phyloP scores from a whole-genome alignment of 2,888 invertebrate species.

The Machimus atricapillus region DNA sequence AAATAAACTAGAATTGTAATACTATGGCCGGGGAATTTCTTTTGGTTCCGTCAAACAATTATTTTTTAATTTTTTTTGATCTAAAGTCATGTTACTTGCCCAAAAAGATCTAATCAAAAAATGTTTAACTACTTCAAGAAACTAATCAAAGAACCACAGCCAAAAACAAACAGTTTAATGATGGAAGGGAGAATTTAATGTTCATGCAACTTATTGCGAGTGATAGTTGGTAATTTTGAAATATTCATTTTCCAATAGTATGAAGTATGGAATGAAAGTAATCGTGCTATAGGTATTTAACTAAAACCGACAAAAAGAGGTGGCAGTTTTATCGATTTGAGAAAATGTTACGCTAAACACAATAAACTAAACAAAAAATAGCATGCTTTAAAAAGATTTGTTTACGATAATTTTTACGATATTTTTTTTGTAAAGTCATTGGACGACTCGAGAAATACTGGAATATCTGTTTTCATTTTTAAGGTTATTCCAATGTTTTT shows the following conservation, averaged over 20 bases:
- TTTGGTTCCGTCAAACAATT: neutral
- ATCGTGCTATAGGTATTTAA: neutral
- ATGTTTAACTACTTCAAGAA: neutral
- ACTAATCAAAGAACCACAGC: neutral
- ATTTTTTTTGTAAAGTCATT: neutral
- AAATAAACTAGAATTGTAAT: neutral
- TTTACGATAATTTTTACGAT: neutral
- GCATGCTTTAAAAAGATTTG: neutral
- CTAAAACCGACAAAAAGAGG: neutral
- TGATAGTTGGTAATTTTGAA: neutral
- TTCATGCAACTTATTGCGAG: neutral
- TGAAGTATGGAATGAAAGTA: neutral
- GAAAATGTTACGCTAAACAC: neutral
- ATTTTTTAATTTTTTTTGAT: neutral
- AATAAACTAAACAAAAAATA: neutral
- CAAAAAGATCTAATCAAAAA: neutral
- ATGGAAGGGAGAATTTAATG: neutral
- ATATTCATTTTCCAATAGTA: neutral
- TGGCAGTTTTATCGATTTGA: neutral
- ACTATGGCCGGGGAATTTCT: neutral
- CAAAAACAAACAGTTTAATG: neutral
- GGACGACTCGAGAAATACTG: neutral
- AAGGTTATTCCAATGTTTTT: neutral
- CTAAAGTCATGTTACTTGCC: neutral
- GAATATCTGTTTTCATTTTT: neutral